Evolutionary conservation across 2,797 vertebrate species (phyloP), one percentile per base, ranked within the genome.

Genomic region (Tarsius wallacei): DNA sequence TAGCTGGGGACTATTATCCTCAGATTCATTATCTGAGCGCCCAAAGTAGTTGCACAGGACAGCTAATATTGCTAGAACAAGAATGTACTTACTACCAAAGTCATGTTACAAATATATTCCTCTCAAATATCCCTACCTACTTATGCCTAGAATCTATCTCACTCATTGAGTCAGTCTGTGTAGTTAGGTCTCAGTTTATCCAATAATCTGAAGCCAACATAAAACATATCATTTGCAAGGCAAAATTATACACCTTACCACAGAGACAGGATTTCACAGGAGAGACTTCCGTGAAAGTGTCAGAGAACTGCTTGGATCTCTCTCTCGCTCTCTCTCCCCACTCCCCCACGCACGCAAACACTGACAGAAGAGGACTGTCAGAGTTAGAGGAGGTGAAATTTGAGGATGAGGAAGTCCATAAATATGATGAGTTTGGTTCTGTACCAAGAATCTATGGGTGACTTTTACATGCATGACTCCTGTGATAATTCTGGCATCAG

Each of bases 201-300:
- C 55, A 86, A 76, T 82, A 89, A 84, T 70, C 51, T 26, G 14
- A 97, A 93, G 31, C 2, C 74, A 86, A 93, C 15, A 96, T 9
- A 94, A 42, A 49, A 59, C 4, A 55, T 26, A 26, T 51, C n/a
- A 63, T 16, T 59, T 63, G 9, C 63, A 77, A 90, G 8, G 13
- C 87, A 93, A 76, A 91, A 80, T 14, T 57, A 3, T 1, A 93
- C 83, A 88, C 9, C 11, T 68, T 89, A 80, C 16, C 33, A 73
- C 16, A 70, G 47, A 33, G 24, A 82, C 0, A 71, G 33, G 8
- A 61, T 78, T 70, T 96, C 68, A 33, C 31, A 78, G 64, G 85
- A 82, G 51, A 90, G 31, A 80, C 93, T 47, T 42, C 22, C 63
- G 66, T 80, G 49, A 74, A 94, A 82, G 1, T 59, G 11, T 26